Evolutionary conservation across 2,113 vertebrate genomes (phyloP).

Genomic region (Pavo muticus): DNA sequence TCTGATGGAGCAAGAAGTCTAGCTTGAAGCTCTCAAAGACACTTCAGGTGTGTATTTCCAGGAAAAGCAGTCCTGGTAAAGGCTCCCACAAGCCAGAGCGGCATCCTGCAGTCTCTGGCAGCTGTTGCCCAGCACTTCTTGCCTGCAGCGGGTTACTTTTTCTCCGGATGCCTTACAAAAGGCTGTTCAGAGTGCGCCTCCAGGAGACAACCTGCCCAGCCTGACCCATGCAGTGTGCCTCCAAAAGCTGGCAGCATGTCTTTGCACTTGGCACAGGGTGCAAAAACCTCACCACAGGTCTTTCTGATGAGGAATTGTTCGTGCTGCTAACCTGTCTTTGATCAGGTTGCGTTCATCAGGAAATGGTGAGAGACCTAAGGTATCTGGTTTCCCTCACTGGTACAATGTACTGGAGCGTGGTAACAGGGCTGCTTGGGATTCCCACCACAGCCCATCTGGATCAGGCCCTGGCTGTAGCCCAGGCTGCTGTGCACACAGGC

Average conservation of each 20-base stretch:
- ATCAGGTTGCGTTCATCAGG: not conserved
- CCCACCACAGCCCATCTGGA: accelerated
- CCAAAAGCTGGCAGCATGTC: accelerated
- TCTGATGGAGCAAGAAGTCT: not conserved
- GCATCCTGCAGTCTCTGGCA: accelerated
- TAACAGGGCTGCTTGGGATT: accelerated
- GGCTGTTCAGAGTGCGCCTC: not conserved
- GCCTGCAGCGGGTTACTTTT: not conserved
- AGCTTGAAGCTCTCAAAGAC: not conserved
- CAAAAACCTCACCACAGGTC: accelerated
- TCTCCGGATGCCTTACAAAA: not conserved
- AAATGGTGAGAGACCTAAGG: accelerated
- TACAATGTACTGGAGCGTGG: accelerated
- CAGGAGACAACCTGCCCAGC: not conserved
- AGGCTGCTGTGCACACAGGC: not conserved
- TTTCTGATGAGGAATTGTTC: not conserved
- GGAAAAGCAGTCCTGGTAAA: not conserved
- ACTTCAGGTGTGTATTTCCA: not conserved
- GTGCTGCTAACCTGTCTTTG: not conserved
- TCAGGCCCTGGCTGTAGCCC: not conserved
- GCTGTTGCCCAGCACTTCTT: not conserved
- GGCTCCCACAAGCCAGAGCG: not conserved
- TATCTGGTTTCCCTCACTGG: accelerated
- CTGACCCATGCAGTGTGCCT: accelerated
- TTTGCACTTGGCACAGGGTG: not conserved